Evolutionary conservation across 2,888 invertebrate genomes (phyloP).

Genomic region (Cephus pulcher): DNA sequence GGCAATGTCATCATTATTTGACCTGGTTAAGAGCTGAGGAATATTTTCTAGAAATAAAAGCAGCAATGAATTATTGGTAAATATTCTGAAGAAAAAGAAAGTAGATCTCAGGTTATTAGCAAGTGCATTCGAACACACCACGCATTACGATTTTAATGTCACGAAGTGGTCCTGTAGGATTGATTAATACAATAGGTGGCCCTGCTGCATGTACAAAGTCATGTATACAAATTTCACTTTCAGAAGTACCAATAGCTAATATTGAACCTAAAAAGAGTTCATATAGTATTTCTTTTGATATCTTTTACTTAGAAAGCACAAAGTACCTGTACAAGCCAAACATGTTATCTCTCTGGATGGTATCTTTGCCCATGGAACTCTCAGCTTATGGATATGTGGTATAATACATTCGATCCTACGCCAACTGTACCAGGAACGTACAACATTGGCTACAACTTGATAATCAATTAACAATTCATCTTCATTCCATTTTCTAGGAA

Average conservation of each 20-base stretch:
- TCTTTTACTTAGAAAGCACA: background rate
- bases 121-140: background rate
- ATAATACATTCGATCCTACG: background rate
- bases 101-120: background rate
- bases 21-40: background rate
- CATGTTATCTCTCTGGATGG: background rate
- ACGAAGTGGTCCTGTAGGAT: background rate
- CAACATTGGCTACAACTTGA: background rate
- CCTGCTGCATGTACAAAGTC: slow-evolving; percentile 25
- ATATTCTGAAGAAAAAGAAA: background rate
- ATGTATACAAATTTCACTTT: slow-evolving; percentile 47
- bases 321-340: background rate
- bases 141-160: background rate
- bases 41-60: background rate
- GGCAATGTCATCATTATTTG: background rate
- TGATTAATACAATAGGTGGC: background rate
- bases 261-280: slow-evolving; percentile 35
- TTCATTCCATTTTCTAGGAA: background rate
- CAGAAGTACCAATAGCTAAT: slow-evolving; percentile 46
- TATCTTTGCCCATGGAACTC: background rate
- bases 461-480: background rate
- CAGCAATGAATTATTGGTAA: background rate
- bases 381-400: background rate
- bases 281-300: background rate
- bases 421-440: background rate